These are phyloP conservation scores for Stichopus chloronotus DNA, from an alignment of 35 echinoderm and acorn worm species.

Conservation along the genomic window DNA sequence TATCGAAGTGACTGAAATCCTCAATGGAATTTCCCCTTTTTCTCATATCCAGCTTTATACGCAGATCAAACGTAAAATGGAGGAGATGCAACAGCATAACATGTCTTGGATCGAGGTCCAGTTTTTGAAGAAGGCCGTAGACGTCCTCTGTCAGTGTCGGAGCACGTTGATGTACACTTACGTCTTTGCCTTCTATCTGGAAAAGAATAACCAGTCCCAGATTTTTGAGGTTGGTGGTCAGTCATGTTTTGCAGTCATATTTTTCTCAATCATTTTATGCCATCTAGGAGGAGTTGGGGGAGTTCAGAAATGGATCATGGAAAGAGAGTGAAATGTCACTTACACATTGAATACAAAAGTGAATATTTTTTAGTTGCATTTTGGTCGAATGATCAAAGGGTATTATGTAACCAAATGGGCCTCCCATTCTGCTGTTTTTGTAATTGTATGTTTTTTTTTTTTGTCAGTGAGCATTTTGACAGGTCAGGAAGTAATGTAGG, in stretches of 20 bases:
- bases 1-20: neutral
- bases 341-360: no score
- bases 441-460: neutral
- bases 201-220: conserved; percentile 99
- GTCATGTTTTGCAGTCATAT: neutral
- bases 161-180: conserved; percentile 98
- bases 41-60: conserved; percentile 73
- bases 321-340: no score
- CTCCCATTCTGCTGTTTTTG: no score
- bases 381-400: no score
- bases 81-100: conserved; percentile 99
- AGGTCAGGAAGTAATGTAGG: neutral
- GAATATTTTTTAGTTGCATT: no score
- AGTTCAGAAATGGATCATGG: no score
- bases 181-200: conserved; percentile 98
- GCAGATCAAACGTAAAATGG: conserved; percentile 95
- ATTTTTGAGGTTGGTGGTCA: conserved; percentile 91
- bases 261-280: no score
- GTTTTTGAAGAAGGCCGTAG: conserved; percentile 99
- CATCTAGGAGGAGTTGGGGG: no score
- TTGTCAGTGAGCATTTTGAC: neutral
- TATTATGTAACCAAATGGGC: no score
- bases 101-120: conserved; percentile 99
- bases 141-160: conserved; percentile 92
- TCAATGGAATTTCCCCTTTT: neutral